These are phyloP conservation scores for Siniperca obscura DNA, from an alignment of 2,797 vertebrate species.

Conservation along the genomic window DNA sequence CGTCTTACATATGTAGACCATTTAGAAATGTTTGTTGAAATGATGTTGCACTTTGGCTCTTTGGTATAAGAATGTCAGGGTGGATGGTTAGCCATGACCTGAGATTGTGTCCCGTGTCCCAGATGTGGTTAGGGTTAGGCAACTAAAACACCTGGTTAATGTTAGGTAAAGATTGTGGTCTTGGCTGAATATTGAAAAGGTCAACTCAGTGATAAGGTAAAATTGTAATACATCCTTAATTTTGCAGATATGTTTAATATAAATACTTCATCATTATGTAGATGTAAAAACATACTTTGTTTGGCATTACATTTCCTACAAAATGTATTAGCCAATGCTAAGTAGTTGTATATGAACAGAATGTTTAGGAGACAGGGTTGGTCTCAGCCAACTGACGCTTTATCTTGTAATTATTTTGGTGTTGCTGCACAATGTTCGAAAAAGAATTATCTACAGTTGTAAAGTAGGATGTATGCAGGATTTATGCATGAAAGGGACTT, in stretches of 20 bases:
- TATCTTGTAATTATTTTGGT: conserved; percentile 4
- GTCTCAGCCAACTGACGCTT: background rate
- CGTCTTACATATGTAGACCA: background rate
- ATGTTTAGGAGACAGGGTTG: background rate
- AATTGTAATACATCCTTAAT: background rate
- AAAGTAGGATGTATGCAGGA: background rate
- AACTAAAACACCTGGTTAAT: background rate
- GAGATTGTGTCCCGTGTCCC: background rate
- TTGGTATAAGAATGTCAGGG: background rate
- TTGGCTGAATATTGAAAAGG: background rate
- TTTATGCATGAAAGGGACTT: background rate
- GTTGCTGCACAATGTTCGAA: background rate
- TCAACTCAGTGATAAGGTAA: background rate
- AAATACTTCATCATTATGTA: background rate
- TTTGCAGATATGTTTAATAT: background rate
- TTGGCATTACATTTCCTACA: background rate
- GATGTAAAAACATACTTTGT: background rate
- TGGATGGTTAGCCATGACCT: background rate
- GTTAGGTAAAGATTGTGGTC: background rate
- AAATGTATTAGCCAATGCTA: background rate
- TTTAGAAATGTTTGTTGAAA: background rate
- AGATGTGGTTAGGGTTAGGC: background rate
- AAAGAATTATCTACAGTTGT: background rate
- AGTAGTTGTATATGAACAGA: background rate
- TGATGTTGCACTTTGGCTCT: background rate